Evolutionary conservation across 2,113 vertebrate species (phyloP).

Genomic region (Alligator mississippiensis): DNA sequence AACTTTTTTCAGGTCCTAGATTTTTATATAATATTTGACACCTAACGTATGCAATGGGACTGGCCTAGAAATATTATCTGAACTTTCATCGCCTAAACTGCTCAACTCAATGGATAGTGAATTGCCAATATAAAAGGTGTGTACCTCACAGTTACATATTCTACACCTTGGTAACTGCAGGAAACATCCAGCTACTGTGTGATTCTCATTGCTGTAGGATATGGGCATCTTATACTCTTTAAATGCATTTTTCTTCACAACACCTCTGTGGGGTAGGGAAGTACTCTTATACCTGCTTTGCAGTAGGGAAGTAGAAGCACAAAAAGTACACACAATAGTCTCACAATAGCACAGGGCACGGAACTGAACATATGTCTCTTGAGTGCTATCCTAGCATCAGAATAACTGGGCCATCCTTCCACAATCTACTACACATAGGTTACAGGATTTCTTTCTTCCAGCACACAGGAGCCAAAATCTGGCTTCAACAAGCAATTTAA

Average conservation of each 20-base stretch:
- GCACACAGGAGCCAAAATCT: not conserved
- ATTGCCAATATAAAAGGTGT: not conserved
- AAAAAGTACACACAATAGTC: not conserved
- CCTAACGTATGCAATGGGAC: not conserved
- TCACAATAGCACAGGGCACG: not conserved
- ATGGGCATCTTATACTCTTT: not conserved
- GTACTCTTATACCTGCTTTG: not conserved
- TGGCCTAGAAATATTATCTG: not conserved
- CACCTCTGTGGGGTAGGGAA: not conserved
- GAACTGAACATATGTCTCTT: not conserved
- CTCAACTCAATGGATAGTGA: not conserved
- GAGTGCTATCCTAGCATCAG: not conserved
- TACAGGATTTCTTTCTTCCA: not conserved
- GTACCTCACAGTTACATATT: not conserved
- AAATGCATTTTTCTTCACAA: not conserved
- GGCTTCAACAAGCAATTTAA: not conserved
- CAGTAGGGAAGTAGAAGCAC: not conserved
- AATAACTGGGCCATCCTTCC: not conserved
- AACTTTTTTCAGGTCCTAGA: not conserved
- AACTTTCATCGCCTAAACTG: not conserved
- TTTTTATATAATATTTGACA: not conserved
- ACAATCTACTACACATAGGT: accelerated
- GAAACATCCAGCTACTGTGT: not conserved
- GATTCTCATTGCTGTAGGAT: not conserved
- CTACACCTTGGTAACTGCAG: not conserved